A percentile compares a stretch with the other conserved stretches of the same genome.
These are phyloP conservation scores for Pseudomyrmex cubaensis DNA, from an alignment of 1,140 invertebrate species.

Conservation along the genomic window DNA sequence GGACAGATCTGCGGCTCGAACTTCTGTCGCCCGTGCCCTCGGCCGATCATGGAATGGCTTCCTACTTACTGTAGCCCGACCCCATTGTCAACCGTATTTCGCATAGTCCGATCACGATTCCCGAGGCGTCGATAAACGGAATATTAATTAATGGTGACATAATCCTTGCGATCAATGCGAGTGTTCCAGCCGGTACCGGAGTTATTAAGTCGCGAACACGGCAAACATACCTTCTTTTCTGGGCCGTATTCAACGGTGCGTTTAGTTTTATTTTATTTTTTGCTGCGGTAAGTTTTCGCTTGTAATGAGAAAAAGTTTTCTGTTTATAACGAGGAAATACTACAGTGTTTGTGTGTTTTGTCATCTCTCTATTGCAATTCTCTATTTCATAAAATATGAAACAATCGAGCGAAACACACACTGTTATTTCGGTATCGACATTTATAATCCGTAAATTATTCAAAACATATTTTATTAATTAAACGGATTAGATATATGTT, in stretches of 20 bases:
- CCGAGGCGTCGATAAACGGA: conserved; percentile 53
- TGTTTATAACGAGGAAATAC: too few relatives aligned
- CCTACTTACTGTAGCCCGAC: not conserved
- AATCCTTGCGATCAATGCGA: conserved; percentile 17
- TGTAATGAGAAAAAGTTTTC: too few relatives aligned
- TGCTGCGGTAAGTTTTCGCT: too few relatives aligned
- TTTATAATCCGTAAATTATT: not conserved
- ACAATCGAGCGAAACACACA: not conserved
- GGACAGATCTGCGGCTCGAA: conserved; percentile 47
- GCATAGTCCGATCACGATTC: conserved; percentile 30
- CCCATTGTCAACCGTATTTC: conserved; percentile 41
- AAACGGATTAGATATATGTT: not conserved
- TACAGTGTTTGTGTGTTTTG: not conserved
- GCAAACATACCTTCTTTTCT: not conserved
- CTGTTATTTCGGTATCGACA: conserved; percentile 1
- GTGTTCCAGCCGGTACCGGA: not conserved
- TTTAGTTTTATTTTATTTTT: not conserved
- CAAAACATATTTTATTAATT: conserved; percentile 31
- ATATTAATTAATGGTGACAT: conserved; percentile 52
- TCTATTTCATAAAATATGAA: conserved; percentile 14
- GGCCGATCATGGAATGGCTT: not conserved
- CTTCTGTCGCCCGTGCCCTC: not conserved
- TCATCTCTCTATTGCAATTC: not conserved
- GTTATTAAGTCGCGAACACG: conserved; percentile 8
- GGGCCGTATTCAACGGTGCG: too few relatives aligned